These are phyloP conservation scores for Protobothrops flavoviridis DNA, from an alignment of 2,113 vertebrate genomes.

Conservation along the genomic window DNA sequence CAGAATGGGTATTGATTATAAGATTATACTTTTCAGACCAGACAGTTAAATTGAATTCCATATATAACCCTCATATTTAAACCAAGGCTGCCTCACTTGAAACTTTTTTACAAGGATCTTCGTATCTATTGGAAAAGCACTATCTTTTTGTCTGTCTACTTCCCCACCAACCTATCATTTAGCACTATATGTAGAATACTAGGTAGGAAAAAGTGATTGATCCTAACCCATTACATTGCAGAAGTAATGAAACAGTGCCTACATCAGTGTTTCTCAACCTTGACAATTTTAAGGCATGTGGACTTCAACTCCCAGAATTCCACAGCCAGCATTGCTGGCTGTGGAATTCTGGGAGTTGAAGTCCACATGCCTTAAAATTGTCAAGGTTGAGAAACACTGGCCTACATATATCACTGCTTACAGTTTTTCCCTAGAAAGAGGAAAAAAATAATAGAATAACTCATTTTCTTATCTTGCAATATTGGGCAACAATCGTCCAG, in stretches of 20 bases:
- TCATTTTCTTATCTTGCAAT: neutral
- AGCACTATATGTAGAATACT: neutral
- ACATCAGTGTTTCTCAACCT: neutral
- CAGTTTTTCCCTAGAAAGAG: neutral
- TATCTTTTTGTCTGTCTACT: neutral
- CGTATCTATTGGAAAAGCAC: neutral
- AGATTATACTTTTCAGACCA: neutral
- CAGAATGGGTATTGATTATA: neutral
- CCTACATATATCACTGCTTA: neutral
- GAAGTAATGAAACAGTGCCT: neutral
- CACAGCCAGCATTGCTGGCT: too few species aligned
- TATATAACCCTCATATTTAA: neutral
- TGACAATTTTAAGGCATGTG: too few species aligned
- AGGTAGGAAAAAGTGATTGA: neutral
- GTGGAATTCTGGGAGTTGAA: too few species aligned
- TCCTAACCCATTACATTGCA: neutral
- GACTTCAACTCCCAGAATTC: too few species aligned
- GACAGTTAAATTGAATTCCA: neutral
- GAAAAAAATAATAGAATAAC: neutral
- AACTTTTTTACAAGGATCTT: neutral
- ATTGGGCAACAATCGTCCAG: neutral
- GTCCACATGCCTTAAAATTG: too few species aligned
- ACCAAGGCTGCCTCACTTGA: neutral
- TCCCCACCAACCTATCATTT: neutral
- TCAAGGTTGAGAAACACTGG: neutral